Base-by-base conservation (phyloP, 30 jellyfish, hydroid and myxozoan species). In the Sanderia malayensis region DNA sequence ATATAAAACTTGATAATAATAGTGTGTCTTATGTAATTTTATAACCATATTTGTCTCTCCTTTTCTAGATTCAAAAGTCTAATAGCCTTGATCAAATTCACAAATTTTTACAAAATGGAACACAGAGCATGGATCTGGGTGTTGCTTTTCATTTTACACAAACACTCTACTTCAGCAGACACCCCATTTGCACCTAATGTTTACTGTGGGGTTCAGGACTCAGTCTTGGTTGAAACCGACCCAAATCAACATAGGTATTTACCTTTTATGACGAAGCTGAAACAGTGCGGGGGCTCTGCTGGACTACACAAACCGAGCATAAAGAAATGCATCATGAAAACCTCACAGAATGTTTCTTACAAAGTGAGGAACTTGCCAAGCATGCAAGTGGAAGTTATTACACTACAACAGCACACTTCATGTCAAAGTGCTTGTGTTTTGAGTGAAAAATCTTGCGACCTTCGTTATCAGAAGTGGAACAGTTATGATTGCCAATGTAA, bases 241-340 rank as follows among this genome's bases (percentile, higher is more conserved):
- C 87, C 87, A 13, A 49, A 9, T 13, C 37, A 61, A 9, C 87
- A 76, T 62, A 45, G 87, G 2, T 76, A 45, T 55, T 19, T 29
- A 0, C 87, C 87, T 1, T 63, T 13, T 31, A 25, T 61, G 71
- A 68, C 67, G 15, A 61, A 47, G 26, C 80, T 76, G 31, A 72
- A 79, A 2, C 74, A 75, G 29, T 76, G 87, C 34, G 72, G 25
- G 33, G 87, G 87, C 26, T 4, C 71, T 29, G 61, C 34, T 25
- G 63, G 53, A 18, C 25, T 31, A 0, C 20, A 24, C 4, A 44
- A 23, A 2, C 87, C 87, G 23, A 46, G 31, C 62, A 18, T 61
- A 21, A 76, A 63, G 46, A 76, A 9, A 62, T 76, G 87, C 46
- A 73, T 62, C n/a, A 30, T 67, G 18, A 25, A 62, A 19, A n/a